phyloP scores from a whole-genome alignment of 2,797 vertebrate genomes.

The Trachops cirrhosus region DNA sequence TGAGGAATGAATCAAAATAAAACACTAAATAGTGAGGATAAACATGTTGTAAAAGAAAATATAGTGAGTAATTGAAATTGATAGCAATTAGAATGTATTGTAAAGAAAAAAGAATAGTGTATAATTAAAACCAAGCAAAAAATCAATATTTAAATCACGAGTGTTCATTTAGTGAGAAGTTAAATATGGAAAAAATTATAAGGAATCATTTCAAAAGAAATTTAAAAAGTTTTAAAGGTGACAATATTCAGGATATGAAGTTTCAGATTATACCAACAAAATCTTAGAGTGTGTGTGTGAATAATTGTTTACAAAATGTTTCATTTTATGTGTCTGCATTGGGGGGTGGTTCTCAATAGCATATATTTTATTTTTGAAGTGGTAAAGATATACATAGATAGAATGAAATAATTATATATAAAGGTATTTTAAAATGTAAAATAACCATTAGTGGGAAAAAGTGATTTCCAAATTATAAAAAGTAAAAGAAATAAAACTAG shows the following conservation, averaged over 20 bases:
- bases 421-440: conserved; percentile 26
- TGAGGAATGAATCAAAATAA: conserved; percentile 51
- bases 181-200: conserved; percentile 7
- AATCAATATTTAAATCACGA: conserved; percentile 2
- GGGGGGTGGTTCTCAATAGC: not conserved
- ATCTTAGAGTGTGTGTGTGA: conserved; percentile 29
- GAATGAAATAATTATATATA: conserved; percentile 27
- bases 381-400: conserved; percentile 27
- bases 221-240: conserved; percentile 43
- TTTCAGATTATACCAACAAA: conserved; percentile 40
- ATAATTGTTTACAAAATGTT: conserved; percentile 50
- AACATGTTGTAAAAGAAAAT: conserved; percentile 18
- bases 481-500: conserved; percentile 8
- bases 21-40: conserved; percentile 17
- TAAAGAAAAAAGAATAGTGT: not conserved
- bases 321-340: conserved; percentile 32
- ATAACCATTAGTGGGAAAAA: conserved; percentile 22
- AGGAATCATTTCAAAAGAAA: conserved; percentile 15
- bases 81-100: not conserved
- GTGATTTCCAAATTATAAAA: conserved; percentile 21
- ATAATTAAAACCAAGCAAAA: conserved; percentile 25
- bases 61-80: conserved; percentile 40
- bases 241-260: conserved; percentile 31
- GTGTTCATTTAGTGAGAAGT: conserved; percentile 1
- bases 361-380: conserved; percentile 48